Base-by-base conservation (phyloP, 2,888 invertebrate genomes). In the Ectobius pallidus region DNA sequence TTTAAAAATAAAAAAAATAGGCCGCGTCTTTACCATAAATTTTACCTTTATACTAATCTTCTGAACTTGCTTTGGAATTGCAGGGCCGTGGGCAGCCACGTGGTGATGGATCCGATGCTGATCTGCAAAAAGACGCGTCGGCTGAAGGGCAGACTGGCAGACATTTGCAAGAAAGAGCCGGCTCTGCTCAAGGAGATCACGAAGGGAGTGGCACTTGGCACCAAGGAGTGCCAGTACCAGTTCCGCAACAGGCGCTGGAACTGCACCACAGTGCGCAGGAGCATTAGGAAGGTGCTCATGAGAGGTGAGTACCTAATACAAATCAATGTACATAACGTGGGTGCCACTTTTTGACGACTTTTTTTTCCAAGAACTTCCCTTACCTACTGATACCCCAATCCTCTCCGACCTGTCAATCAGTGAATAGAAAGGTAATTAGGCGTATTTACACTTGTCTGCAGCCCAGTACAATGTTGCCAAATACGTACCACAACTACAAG, bases 221-320 rank as follows among this genome's bases (percentile, higher is more conserved):
- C 94, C 78, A 89, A 88, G 76, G 95, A 96, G 88, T 96, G 96
- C 82, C 93, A 94, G 78, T 89, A 91, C 83, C 95, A 95, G 85
- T 95, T 96, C 84, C 87, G 91, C 73, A 90, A 91, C 82, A 88
- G 94, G 75, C 87, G 92, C 82, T 96, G 95, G 96, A 96, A 96
- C 83, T 96, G 96, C 82, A 94, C 94, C 71, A 91, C 93, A 0
- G 88, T 91, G 75, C 88, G 92, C 78, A 87, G 91, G 77, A 94
- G 93, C 77, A 89, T 95, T 83, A 90, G 92, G 82, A 94, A 94
- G 84, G 93, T 96, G 80, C 87, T 96, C 74, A 86, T 92, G 82
- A 90, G 91, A 88, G 96, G 96, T 96, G 84, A 87, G 86, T 78
- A n/a, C 4, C 1, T 18, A n/a, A n/a, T n/a, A n/a, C n/a, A n/a